Evolutionary conservation across 2,888 invertebrate species (phyloP), one percentile per base, ranked within the genome.

Genomic region (Cotesia congregata): DNA sequence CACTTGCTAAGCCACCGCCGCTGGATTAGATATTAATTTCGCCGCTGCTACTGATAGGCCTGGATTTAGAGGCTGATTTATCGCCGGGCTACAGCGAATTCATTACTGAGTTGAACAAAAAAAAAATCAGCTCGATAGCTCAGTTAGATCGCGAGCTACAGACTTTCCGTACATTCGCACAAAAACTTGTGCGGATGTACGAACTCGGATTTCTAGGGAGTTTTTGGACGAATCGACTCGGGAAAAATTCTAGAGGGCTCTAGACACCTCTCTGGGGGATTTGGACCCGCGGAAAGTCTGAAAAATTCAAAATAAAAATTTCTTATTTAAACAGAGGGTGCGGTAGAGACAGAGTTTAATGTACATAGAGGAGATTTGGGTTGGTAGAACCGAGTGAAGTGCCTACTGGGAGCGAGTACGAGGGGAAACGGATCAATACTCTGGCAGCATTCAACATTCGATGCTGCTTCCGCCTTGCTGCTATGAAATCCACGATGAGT

Each of bases 401-500:
- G 76, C 74, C 82, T 83, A 83, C 84, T 77, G 50, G 50, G 50
- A 50, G 50, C 50, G 80, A 78, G 79, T 79, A 79, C 38, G 84
- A 85, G 86, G 87, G 83, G 85, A 86, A 84, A 84, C 86, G 87
- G 89, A 89, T 89, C 89, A 89, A 89, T 89, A 89, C 89, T 82
- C 83, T 83, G 80, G 85, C 82, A 82, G 50, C 50, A 50, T 50
- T 50, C 7, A 50, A 80, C 82, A 80, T 83, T 82, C 86, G 82
- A 84, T 50, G 50, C 50, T 80, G 81, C 83, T 83, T 82, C 84
- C 82, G 82, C 81, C 79, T 79, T 72, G 81, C 71, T 74, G 69
- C 40, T 78, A 72, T 50, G 50, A 50, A 50, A 50, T 50, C 50
- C 50, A 50, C 50, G 50, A 50, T 50, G 50, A 50, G 50, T 50